phyloP scores from a whole-genome alignment of 2,113 vertebrate genomes.

The Lepus europaeus region DNA sequence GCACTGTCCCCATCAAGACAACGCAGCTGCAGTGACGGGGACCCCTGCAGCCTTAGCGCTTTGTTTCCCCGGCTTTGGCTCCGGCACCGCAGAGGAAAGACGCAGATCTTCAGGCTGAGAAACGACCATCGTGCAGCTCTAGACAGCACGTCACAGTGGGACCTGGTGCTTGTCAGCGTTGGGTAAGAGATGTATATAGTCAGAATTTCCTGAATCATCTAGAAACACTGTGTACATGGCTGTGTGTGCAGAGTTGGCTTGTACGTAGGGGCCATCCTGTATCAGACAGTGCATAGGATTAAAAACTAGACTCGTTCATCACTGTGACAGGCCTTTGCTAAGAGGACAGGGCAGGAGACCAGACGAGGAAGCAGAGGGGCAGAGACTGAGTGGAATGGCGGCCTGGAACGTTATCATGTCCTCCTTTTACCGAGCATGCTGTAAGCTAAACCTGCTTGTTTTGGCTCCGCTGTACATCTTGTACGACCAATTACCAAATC shows the following conservation, averaged over 20 bases:
- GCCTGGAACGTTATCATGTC: background rate
- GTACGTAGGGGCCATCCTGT: slow-evolving; percentile 3
- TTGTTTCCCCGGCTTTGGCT: background rate
- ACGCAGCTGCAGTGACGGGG: slow-evolving; percentile 95
- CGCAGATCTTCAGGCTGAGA: background rate
- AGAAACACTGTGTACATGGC: slow-evolving; percentile 46
- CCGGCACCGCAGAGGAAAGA: slow-evolving; percentile 38
- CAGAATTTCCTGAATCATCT: background rate
- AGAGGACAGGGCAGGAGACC: background rate
- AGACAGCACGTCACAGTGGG: slow-evolving; percentile 25
- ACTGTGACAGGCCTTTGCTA: slow-evolving; percentile 36
- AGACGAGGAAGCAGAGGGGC: background rate
- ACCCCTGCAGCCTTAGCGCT: background rate
- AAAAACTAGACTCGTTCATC: slow-evolving; percentile 22
- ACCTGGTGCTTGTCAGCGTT: slow-evolving; percentile 63
- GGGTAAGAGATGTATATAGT: slow-evolving; percentile 36
- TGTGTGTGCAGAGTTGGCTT: slow-evolving; percentile 55
- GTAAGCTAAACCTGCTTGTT: slow-evolving; percentile 39
- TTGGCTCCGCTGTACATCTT: slow-evolving; percentile 23
- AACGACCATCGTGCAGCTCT: background rate
- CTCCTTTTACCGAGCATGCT: slow-evolving; percentile 60
- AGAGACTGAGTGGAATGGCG: background rate
- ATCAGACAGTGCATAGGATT: background rate
- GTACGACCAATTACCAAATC: slow-evolving; percentile 50
- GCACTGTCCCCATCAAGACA: slow-evolving; percentile 90